These are phyloP conservation scores for Odontomachus brunneus DNA, from an alignment of 1,140 invertebrate genomes.

Conservation along the genomic window DNA sequence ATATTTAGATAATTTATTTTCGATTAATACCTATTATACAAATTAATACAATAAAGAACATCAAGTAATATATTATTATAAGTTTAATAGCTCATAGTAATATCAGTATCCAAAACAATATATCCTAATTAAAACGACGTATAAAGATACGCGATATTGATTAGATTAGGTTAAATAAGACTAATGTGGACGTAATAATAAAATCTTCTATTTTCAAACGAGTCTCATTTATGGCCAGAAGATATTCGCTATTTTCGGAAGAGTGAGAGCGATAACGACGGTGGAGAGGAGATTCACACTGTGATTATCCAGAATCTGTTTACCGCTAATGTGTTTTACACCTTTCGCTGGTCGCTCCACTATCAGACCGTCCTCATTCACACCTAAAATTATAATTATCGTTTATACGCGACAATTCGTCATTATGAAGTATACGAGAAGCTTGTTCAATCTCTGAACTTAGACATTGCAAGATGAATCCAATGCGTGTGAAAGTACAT, in stretches of 20 bases:
- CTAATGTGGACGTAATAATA: constrained; percentile 14
- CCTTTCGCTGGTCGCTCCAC: constrained; percentile 90
- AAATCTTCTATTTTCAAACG: background rate
- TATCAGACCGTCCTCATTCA: constrained; percentile 89
- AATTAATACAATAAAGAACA: constrained; percentile 13
- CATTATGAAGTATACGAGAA: background rate
- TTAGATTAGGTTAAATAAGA: background rate
- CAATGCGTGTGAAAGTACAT: constrained; percentile 8
- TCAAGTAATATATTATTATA: no score
- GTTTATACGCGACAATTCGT: background rate
- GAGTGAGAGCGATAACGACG: constrained; percentile 90
- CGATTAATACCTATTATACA: constrained; percentile 2
- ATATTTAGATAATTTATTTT: constrained; percentile 6
- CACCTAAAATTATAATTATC: constrained; percentile 84
- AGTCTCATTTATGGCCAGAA: constrained; percentile 86
- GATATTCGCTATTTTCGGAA: constrained; percentile 90
- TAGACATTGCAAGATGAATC: constrained; percentile 10
- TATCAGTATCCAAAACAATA: no score
- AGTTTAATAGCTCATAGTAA: no score
- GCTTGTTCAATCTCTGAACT: background rate
- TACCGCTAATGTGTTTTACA: constrained; percentile 92
- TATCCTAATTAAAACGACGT: background rate
- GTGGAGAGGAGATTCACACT: constrained; percentile 95
- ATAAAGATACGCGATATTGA: background rate
- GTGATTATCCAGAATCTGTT: constrained; percentile 94